These are phyloP conservation scores for Zalophus californianus DNA, from an alignment of 2,797 vertebrate species.

Conservation along the genomic window DNA sequence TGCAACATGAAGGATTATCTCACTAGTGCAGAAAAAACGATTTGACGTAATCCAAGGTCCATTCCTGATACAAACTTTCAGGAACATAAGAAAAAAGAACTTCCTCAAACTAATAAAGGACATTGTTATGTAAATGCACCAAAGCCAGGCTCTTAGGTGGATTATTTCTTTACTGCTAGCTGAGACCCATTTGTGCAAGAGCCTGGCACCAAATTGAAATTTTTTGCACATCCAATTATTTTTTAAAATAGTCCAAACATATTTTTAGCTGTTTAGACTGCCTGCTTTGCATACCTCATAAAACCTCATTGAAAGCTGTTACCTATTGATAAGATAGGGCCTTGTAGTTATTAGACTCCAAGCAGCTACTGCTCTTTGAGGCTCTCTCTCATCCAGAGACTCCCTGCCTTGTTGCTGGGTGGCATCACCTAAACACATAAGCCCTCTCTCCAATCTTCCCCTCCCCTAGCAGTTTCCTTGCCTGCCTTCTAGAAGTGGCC, in stretches of 20 bases:
- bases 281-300: background rate
- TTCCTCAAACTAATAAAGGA: background rate
- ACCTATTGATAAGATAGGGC: background rate
- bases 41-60: background rate
- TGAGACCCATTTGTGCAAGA: background rate
- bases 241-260: background rate
- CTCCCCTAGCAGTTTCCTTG: background rate
- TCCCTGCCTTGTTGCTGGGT: background rate
- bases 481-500: background rate
- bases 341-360: background rate
- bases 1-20: background rate
- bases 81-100: background rate
- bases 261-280: background rate
- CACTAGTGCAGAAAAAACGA: background rate
- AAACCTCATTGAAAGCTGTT: background rate
- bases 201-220: background rate
- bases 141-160: background rate
- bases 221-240: background rate
- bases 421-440: background rate
- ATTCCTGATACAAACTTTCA: background rate
- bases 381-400: background rate
- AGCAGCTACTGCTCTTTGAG: background rate
- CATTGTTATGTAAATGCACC: background rate
- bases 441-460: background rate
- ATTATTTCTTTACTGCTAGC: background rate